Conservation (phyloP, 2,113 vertebrate species). For the Nibea albiflora region DNA sequence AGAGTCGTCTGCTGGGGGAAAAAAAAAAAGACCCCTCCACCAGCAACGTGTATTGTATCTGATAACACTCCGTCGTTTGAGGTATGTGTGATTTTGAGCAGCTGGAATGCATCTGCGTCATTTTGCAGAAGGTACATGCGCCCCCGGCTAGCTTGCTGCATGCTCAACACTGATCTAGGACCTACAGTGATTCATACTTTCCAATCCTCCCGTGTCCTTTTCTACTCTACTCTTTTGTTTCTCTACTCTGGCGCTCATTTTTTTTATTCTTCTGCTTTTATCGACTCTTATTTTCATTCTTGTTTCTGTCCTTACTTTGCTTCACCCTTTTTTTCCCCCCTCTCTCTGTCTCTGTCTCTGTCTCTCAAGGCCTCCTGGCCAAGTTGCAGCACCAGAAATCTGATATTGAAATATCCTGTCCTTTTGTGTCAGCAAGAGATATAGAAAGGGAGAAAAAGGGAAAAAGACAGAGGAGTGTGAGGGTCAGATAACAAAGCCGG, state of each 20-base stretch:
- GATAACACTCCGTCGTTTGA: slow-evolving; percentile 37
- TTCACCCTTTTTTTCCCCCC: neutral
- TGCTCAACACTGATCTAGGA: slow-evolving; percentile 49
- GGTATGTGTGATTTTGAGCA: slow-evolving; percentile 52
- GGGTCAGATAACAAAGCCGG: slow-evolving; percentile 58
- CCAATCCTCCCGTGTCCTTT: slow-evolving; percentile 33
- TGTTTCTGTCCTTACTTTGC: neutral
- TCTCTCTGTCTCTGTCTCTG: no score
- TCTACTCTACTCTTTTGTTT: neutral
- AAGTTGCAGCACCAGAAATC: slow-evolving; percentile 42
- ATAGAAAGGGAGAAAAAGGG: slow-evolving; percentile 45
- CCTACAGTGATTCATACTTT: slow-evolving; percentile 60
- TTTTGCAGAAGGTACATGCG: slow-evolving; percentile 46
- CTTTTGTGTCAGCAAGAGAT: slow-evolving; percentile 34
- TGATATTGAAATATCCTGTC: slow-evolving; percentile 61
- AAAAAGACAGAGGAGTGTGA: slow-evolving; percentile 23
- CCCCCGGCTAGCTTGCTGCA: slow-evolving; percentile 48
- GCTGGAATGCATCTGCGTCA: slow-evolving; percentile 60
- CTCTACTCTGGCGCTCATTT: slow-evolving; percentile 30
- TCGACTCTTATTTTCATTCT: slow-evolving; percentile 1
- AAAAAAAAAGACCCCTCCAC: slow-evolving; percentile 14
- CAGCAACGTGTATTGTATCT: slow-evolving; percentile 36
- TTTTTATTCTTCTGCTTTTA: slow-evolving; percentile 29
- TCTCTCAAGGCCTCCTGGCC: slow-evolving; percentile 37
- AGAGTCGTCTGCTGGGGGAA: slow-evolving; percentile 9